Base-by-base conservation (phyloP, 2,888 invertebrate species). In the Ormyrus labotus region DNA sequence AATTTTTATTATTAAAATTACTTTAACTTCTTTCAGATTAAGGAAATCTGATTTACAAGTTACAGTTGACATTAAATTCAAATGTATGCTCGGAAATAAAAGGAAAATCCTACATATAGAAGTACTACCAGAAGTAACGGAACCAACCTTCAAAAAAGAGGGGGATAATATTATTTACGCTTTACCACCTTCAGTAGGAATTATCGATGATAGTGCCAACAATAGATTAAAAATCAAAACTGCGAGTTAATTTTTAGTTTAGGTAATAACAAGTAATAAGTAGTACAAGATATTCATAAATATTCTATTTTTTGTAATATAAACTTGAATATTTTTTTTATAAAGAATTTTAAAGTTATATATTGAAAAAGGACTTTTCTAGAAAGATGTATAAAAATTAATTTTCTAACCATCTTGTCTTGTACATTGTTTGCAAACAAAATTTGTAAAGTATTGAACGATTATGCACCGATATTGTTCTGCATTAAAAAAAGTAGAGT, bases 81-180 rank as follows among this genome's bases (percentile, higher is more conserved):
- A 95, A 84, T 97, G 97, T 90, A 96, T 95, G 88, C 92, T 98
- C 83, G 98, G 97, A 69, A 96, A 96, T 84, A 97, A 97, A 91
- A 92, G 94, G 60, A 92, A 93, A 81, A 90, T 92, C 53, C 91
- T 95, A 67, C 91, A 92, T 67, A 92, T 95, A 19, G 93, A 94
- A 87, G 92, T 93, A n/a, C 92, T 90, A 76, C 91, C 93, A 0
- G 93, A 93, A 64, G 90, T 92, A 5, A 88, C 89, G 57, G 88
- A 88, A 13, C 91, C 93, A 0, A 91, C 91, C 0, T 93, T 93
- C 86, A 92, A 89, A 81, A 92, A 91, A 85, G 92, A 92, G 69
- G 92, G 92, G 34, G 90, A 91, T 61, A 87, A 87, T 55, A 92
- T 93, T 80, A 84, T 92, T 5, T 93, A 92, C 85, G 87, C 92